Percentiles rank a stretch among this genome's conserved stretches.
Conservation (phyloP, 2,888 invertebrate genomes). For the Eupithecia vulgata region DNA sequence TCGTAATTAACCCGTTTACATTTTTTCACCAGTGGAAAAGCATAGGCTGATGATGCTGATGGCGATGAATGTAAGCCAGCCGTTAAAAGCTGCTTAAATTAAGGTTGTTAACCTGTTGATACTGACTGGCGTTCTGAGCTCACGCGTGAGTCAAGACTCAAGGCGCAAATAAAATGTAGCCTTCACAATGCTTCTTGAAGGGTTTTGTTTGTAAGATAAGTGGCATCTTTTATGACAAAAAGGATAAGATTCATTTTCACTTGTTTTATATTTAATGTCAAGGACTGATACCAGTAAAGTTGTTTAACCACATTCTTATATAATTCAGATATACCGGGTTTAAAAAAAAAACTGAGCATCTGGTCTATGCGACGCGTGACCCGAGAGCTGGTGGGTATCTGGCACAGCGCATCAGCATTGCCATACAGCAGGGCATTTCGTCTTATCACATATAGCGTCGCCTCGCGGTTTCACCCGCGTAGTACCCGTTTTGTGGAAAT, state of each 20-base stretch:
- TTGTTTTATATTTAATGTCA: neutral
- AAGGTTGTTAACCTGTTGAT: slow-evolving; percentile 3
- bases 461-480: too few species aligned
- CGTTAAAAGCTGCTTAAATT: neutral
- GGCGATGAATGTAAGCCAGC: slow-evolving; percentile 1
- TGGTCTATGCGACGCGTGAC: too few species aligned
- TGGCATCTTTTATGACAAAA: neutral
- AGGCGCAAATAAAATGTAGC: slow-evolving; percentile 3
- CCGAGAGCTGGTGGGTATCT: too few species aligned
- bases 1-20: too few species aligned
- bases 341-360: too few species aligned
- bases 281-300: too few species aligned
- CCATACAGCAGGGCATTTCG: too few species aligned
- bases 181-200: neutral
- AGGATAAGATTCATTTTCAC: neutral
- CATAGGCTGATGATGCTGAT: neutral
- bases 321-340: too few species aligned
- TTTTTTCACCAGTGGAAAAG: neutral
- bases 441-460: too few species aligned
- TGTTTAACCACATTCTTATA: too few species aligned
- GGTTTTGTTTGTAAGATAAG: neutral
- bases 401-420: too few species aligned
- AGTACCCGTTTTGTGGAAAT: too few species aligned
- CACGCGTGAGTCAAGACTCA: neutral
- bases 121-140: neutral